Percentiles rank a stretch among this genome's conserved stretches.
These are phyloP conservation scores for Limenitis camilla DNA, from an alignment of 2,888 invertebrate genomes.

Conservation along the genomic window DNA sequence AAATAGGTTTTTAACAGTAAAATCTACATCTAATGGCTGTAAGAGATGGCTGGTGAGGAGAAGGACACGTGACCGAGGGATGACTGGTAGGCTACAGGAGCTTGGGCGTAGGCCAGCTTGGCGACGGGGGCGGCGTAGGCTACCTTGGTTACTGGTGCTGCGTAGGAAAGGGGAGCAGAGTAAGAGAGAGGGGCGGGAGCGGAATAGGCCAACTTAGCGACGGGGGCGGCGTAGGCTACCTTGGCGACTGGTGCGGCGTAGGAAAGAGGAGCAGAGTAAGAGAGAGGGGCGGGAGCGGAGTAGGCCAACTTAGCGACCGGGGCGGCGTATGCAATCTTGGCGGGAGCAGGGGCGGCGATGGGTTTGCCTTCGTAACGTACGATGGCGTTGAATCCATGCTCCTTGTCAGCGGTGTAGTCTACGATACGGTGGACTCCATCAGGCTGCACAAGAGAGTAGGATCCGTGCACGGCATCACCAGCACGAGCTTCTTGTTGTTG, in stretches of 20 bases:
- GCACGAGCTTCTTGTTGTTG: constrained; percentile 61
- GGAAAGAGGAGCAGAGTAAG: constrained; percentile 35
- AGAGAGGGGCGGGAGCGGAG: constrained; percentile 34
- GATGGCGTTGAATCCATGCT: constrained; percentile 61
- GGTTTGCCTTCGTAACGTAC: constrained; percentile 63
- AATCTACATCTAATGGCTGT: constrained; percentile 51
- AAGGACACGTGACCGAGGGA: constrained; percentile 41
- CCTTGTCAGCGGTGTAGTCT: constrained; percentile 60
- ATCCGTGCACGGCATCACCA: constrained; percentile 61
- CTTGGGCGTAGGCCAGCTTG: constrained; percentile 32
- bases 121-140: constrained; percentile 34
- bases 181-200: constrained; percentile 38
- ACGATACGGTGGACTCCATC: constrained; percentile 64
- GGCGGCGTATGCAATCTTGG: constrained; percentile 35
- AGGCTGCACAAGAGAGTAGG: constrained; percentile 66
- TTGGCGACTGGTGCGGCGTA: constrained; percentile 30
- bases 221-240: constrained; percentile 28
- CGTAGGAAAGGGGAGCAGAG: too few relatives aligned
- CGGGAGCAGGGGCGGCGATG: constrained; percentile 28
- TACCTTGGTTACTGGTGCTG: constrained; percentile 33
- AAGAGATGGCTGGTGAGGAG: constrained; percentile 41
- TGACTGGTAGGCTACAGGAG: constrained; percentile 31
- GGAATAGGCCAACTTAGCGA: constrained; percentile 34
- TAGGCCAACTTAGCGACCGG: constrained; percentile 39
- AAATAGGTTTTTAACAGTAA: constrained; percentile 21